Conservation (phyloP, 2,888 invertebrate genomes). For the Sinotaia quadrata region DNA sequence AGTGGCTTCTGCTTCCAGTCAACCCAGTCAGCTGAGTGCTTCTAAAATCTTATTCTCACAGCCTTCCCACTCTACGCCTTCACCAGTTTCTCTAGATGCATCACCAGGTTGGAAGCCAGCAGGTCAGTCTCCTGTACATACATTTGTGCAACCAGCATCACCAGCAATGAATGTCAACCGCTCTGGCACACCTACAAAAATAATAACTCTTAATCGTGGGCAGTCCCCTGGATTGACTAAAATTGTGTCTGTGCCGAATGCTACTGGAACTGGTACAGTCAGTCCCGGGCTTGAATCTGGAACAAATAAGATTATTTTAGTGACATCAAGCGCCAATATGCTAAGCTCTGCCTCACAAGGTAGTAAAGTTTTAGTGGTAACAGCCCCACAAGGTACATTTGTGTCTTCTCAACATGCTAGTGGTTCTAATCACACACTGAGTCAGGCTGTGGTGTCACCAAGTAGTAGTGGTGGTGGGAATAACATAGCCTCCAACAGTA, state of each 20-base stretch:
- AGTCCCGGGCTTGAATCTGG: constrained; percentile 19
- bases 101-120: constrained; percentile 12
- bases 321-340: constrained; percentile 16
- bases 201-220: constrained; percentile 30
- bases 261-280: constrained; percentile 2
- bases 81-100: constrained; percentile 13
- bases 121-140: constrained; percentile 26
- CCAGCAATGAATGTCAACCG: constrained; percentile 31
- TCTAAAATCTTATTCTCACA: constrained; percentile 49
- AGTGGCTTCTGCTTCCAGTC: not conserved
- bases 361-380: constrained; percentile 20
- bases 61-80: constrained; percentile 29
- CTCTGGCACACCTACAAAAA: constrained; percentile 33
- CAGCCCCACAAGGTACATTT: not conserved
- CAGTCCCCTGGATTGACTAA: constrained; percentile 33
- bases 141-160: constrained; percentile 36
- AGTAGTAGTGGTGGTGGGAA: not conserved
- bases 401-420: not conserved
- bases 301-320: constrained; percentile 34
- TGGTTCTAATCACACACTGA: not conserved
- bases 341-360: constrained; percentile 6
- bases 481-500: not conserved
- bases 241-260: constrained; percentile 26
- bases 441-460: not conserved
- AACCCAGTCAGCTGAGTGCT: constrained; percentile 34